These are phyloP conservation scores for Panthera leo DNA, from an alignment of 2,113 vertebrate species.

Conservation along the genomic window DNA sequence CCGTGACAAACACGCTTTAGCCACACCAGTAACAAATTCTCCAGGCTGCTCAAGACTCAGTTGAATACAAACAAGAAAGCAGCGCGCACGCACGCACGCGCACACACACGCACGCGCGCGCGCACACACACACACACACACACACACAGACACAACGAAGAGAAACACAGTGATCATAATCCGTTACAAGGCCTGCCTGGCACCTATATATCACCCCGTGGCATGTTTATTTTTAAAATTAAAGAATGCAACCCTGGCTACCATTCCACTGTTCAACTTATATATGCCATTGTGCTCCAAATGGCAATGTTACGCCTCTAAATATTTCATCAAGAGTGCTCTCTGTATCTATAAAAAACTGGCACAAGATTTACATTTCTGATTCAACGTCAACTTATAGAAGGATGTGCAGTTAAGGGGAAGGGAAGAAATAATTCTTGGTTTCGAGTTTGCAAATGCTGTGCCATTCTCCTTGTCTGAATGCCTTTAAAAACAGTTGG, in stretches of 20 bases:
- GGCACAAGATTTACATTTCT: conserved; percentile 79
- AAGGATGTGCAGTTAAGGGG: conserved; percentile 74
- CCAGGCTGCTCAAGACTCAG: background rate
- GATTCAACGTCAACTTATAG: conserved; percentile 75
- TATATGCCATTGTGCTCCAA: background rate
- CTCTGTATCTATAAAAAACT: conserved; percentile 70
- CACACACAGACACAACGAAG: background rate
- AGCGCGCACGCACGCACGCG: no score
- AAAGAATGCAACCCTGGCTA: conserved; percentile 61
- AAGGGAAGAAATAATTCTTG: conserved; percentile 77
- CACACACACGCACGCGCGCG: fast-evolving
- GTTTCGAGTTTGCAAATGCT: conserved; percentile 79
- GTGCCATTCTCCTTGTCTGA: conserved; percentile 80
- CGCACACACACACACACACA: background rate
- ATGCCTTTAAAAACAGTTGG: conserved; percentile 86
- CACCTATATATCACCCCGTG: conserved; percentile 50
- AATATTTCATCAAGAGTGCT: conserved; percentile 37
- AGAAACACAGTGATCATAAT: conserved; percentile 52
- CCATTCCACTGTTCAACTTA: conserved; percentile 47
- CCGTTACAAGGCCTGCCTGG: conserved; percentile 58
- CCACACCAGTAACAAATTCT: conserved; percentile 66
- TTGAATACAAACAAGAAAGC: conserved; percentile 62
- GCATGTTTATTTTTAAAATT: conserved; percentile 75
- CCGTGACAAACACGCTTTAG: background rate
- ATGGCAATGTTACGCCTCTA: background rate